phyloP scores from a whole-genome alignment of 2,888 invertebrate genomes.

The Tricholauxania praeusta region DNA sequence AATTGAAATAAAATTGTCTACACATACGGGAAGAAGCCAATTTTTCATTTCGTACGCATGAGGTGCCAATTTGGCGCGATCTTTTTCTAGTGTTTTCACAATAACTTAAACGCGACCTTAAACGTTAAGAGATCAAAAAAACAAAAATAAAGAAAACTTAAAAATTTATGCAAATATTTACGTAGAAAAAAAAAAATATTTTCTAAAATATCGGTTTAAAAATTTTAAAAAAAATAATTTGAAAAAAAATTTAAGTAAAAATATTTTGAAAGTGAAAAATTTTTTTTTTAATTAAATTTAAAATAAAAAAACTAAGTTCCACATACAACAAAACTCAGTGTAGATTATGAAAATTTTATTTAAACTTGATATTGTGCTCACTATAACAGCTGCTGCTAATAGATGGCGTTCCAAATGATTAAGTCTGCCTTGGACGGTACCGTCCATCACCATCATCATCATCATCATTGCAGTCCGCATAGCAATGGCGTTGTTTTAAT shows the following conservation, averaged over 20 bases:
- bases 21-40: too few species aligned
- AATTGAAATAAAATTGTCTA: too few species aligned
- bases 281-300: not conserved
- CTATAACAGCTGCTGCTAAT: not conserved
- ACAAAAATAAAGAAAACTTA: too few species aligned
- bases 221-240: not conserved
- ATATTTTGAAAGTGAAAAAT: not conserved
- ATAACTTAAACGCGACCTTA: too few species aligned
- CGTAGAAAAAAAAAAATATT: too few species aligned
- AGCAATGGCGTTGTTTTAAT: slow-evolving; percentile 63
- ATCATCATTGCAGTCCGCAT: slow-evolving; percentile 47
- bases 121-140: too few species aligned
- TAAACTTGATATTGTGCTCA: not conserved
- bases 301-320: slow-evolving; percentile 12
- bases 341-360: slow-evolving; percentile 11
- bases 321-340: slow-evolving; percentile 12
- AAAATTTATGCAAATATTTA: too few species aligned
- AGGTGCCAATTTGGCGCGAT: too few species aligned
- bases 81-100: too few species aligned
- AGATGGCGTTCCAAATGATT: slow-evolving; percentile 64
- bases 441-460: slow-evolving; percentile 53
- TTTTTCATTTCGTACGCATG: too few species aligned
- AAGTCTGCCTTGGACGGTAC: slow-evolving; percentile 63
- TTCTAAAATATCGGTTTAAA: not conserved
- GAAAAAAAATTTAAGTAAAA: too few species aligned